Evolutionary conservation across 1,140 invertebrate species (phyloP), one percentile per base, ranked within the genome.

Genomic region (Trialeurodes vaporariorum): DNA sequence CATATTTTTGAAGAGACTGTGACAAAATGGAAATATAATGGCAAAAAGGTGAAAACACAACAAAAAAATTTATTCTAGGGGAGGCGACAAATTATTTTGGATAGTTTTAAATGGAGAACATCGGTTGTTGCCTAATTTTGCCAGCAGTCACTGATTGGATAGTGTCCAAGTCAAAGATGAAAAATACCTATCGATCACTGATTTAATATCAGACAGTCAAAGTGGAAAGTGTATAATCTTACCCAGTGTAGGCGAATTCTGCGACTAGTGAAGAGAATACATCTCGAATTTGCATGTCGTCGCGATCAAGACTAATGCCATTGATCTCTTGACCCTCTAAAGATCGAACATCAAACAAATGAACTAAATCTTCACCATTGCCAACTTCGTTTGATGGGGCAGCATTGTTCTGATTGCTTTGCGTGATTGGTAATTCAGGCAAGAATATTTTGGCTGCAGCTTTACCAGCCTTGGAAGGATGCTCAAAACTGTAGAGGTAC

Each of bases 401-500:
- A 58, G 9, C 12, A 63, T 25, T 49, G 23, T 58, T 34, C 61
- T 26, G 2, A 25, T 34, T 83, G 83, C 5, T 88, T 74, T 71
- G 88, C 87, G 72, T 88, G 86, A 1, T 86, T 86, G 72, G 88
- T 85, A 12, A 80, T 77, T 1, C 84, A 81, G 12, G 60, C 25
- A 68, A 67, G 23, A 67, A 58, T 13, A 25, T 23, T 17, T 61
- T n/a, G 27, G 68, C 60, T 25, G 27, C 26, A 40, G 49, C 67
- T 65, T 63, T 64, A 25, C 17, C 49, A 25, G 40, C 34, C 17
- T 27, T 83, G 0, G 71, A 25, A 12, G 80, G 77, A 68, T 89
- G 84, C 66, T 91, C 87, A 72, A 91, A 90, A 72, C 85, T 86
- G 73, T 90, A 91, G 25, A 90, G 78, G 72, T 82, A 89, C 0